These are phyloP conservation scores for Tichodroma muraria DNA, from an alignment of 2,113 vertebrate species.

Conservation along the genomic window DNA sequence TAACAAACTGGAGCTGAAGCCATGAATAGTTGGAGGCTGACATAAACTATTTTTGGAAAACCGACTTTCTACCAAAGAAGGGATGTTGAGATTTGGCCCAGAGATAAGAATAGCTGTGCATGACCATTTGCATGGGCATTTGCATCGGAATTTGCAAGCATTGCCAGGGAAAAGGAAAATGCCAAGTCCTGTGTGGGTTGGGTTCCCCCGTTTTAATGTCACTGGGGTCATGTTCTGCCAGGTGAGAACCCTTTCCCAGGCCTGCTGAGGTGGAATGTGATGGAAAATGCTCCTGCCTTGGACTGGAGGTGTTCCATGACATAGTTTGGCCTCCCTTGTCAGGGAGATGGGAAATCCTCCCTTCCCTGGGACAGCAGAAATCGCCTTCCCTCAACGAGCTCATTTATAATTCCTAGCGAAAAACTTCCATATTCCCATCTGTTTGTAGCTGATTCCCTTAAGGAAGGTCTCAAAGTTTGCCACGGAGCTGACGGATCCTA, in stretches of 20 bases:
- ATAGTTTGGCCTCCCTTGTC: neutral
- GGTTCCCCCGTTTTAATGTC: neutral
- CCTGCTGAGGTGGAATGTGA: neutral
- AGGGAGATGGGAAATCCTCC: neutral
- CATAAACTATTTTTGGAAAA: neutral
- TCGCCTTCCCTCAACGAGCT: neutral
- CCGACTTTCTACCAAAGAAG: neutral
- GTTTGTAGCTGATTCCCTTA: neutral
- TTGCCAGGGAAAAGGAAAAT: neutral
- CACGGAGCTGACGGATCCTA: neutral
- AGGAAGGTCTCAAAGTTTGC: neutral
- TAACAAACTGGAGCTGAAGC: neutral
- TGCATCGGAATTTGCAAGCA: neutral
- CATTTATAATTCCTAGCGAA: neutral
- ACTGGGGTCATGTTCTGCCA: neutral
- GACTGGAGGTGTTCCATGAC: neutral
- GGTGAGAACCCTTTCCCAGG: neutral
- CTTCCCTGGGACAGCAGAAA: neutral
- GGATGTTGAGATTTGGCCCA: neutral
- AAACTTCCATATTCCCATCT: neutral
- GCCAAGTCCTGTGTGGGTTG: neutral
- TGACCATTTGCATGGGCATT: neutral
- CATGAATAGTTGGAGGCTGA: neutral
- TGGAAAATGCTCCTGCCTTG: neutral
- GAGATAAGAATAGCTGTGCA: neutral